These are phyloP conservation scores for Cnemophilus loriae DNA, from an alignment of 2,113 vertebrate genomes.

Conservation along the genomic window DNA sequence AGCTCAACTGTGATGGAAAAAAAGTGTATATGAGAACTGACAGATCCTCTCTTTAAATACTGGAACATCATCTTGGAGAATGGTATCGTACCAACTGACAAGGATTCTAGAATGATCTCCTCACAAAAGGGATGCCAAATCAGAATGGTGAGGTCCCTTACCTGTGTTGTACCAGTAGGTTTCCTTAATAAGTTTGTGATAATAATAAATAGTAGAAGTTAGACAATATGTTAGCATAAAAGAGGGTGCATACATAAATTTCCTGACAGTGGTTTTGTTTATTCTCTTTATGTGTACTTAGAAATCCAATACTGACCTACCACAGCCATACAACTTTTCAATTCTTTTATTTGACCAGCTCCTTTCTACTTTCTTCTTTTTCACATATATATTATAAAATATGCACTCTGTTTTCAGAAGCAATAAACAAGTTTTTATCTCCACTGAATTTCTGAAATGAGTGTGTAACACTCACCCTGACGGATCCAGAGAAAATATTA, in stretches of 20 bases:
- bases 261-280: not conserved
- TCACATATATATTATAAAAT: not conserved
- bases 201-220: not conserved
- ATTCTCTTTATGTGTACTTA: not conserved
- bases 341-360: not conserved
- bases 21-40: not conserved
- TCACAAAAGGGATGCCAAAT: not conserved
- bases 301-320: not conserved
- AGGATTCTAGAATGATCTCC: not conserved
- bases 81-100: not conserved
- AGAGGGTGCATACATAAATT: not conserved
- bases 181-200: not conserved
- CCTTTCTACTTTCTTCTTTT: not conserved
- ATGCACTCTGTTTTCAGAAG: not conserved
- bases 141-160: not conserved
- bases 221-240: not conserved
- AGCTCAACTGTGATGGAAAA: not conserved
- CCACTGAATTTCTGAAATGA: not conserved
- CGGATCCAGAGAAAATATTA: not conserved
- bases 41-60: not conserved
- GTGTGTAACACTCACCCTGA: not conserved
- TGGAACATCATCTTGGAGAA: not conserved
- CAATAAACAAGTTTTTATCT: not conserved
- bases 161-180: accelerated
- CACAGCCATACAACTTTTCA: not conserved